Evolutionary conservation across 2,888 invertebrate genomes (phyloP).

Genomic region (Anticlea derivata): DNA sequence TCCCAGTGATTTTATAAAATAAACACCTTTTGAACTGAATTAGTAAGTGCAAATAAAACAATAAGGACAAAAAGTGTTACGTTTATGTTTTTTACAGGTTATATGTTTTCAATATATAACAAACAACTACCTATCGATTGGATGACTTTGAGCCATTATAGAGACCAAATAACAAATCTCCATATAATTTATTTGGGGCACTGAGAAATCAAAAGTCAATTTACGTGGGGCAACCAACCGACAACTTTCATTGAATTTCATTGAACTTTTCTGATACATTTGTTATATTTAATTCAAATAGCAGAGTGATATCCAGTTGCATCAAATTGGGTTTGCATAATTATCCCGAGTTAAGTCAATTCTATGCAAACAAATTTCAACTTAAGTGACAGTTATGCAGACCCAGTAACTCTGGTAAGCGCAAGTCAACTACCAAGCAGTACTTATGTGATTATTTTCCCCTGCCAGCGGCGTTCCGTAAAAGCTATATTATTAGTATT

Average conservation of each 20-base stretch:
- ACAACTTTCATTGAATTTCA: constrained; percentile 5
- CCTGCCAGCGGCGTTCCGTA: neutral
- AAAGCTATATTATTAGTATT: constrained; percentile 9
- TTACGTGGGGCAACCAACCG: neutral
- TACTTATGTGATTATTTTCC: neutral
- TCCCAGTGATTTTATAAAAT: no score
- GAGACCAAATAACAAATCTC: no score
- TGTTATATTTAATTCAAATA: constrained; percentile 9
- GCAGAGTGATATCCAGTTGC: neutral
- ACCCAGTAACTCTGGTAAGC: neutral
- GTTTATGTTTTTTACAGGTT: no score
- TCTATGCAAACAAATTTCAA: neutral
- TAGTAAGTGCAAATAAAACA: no score
- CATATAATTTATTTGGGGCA: no score
- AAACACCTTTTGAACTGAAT: no score
- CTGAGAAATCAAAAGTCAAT: constrained; percentile 1
- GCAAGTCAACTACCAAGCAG: neutral
- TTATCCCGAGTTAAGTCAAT: neutral
- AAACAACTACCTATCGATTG: no score
- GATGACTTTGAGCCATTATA: no score
- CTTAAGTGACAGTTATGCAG: neutral
- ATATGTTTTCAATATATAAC: no score
- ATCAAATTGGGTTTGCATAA: neutral
- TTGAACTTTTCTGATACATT: neutral
- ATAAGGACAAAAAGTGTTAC: no score